These are phyloP conservation scores for Psettodes erumei DNA, from an alignment of 2,113 vertebrate species.

Conservation along the genomic window DNA sequence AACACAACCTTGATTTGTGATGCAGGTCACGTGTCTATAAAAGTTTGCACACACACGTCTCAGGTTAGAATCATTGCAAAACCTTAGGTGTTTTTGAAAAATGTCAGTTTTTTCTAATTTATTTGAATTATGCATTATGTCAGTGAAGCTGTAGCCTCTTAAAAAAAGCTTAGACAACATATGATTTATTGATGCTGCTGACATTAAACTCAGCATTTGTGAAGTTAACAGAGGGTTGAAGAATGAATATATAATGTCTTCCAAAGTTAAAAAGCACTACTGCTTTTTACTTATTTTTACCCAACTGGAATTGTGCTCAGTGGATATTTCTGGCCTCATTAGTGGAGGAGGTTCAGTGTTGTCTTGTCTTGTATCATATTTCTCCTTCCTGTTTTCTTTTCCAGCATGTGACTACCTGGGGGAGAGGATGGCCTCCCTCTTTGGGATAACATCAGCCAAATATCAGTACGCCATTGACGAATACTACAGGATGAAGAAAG, in stretches of 20 bases:
- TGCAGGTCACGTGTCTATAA: no score
- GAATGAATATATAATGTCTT: background rate
- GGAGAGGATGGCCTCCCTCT: slow-evolving; percentile 94
- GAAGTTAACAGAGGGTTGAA: background rate
- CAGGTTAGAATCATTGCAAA: background rate
- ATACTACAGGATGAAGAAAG: slow-evolving; percentile 95
- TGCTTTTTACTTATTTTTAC: background rate
- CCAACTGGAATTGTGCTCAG: background rate
- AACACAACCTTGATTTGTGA: no score
- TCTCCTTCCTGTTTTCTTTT: background rate
- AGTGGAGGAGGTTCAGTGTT: background rate
- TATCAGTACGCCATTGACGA: slow-evolving; percentile 98
- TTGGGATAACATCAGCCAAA: slow-evolving; percentile 96
- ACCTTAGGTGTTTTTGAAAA: background rate
- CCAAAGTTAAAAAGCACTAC: background rate
- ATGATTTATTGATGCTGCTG: background rate
- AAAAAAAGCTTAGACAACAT: background rate
- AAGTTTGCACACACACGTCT: no score
- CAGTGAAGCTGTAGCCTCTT: background rate
- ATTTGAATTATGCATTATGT: background rate
- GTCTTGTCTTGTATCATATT: background rate
- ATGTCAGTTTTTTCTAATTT: background rate
- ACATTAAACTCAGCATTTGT: background rate
- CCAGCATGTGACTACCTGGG: slow-evolving; percentile 97
- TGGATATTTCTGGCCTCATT: background rate